Conservation (phyloP, 2,797 vertebrate genomes). For the Emydoidea blandingii region DNA sequence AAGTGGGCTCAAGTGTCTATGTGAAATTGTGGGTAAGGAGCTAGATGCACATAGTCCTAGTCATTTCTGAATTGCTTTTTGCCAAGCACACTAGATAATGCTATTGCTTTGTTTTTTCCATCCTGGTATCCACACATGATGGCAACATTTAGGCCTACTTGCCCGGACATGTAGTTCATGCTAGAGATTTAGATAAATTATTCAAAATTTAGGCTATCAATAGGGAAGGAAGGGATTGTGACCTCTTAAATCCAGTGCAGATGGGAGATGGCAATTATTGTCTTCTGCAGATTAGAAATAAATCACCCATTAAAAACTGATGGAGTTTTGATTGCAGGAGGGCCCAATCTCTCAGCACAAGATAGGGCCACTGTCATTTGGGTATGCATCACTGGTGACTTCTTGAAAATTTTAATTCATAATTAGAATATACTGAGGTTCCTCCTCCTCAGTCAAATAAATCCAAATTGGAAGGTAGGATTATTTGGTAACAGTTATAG, state of each 20-base stretch:
- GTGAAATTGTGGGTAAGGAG: not conserved
- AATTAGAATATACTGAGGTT: not conserved
- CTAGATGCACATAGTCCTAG: not conserved
- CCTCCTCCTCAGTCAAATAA: not conserved
- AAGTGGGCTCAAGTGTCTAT: not conserved
- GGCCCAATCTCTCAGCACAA: not conserved
- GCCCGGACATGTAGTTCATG: not conserved
- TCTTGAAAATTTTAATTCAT: not conserved
- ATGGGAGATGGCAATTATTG: not conserved
- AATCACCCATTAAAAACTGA: not conserved
- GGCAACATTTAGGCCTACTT: not conserved
- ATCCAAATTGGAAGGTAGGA: not conserved
- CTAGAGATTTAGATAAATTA: not conserved
- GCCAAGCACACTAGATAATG: not conserved
- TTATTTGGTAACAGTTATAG: not conserved
- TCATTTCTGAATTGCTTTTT: slow-evolving; percentile 12
- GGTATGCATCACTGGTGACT: not conserved
- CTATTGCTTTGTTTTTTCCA: not conserved
- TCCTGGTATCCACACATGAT: not conserved
- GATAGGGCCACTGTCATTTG: not conserved
- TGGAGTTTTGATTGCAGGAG: slow-evolving; percentile 34
- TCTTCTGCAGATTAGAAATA: slow-evolving; percentile 35
- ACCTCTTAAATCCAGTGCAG: not conserved
- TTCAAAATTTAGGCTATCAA: not conserved
- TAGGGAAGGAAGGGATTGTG: not conserved